phyloP scores from a whole-genome alignment of 2,888 invertebrate species.

The Andrena flavipes region DNA sequence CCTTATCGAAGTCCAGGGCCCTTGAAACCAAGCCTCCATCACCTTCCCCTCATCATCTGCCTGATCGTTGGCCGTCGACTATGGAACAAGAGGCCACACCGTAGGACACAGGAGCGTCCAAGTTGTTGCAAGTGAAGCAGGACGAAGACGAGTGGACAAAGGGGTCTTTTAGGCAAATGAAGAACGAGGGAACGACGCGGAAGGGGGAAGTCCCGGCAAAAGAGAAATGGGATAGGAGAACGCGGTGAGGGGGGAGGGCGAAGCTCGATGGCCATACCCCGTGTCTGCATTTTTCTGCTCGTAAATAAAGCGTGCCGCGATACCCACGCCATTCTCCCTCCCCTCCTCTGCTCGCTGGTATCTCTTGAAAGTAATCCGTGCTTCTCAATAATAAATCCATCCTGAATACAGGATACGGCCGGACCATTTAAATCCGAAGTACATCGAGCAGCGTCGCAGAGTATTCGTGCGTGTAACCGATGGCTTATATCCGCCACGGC shows the following conservation, averaged over 20 bases:
- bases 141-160: constrained; percentile 74
- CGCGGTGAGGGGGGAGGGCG: constrained; percentile 27
- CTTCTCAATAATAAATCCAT: constrained; percentile 79
- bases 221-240: constrained; percentile 73
- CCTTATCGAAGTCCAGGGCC: not conserved
- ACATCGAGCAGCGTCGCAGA: constrained; percentile 50
- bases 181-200: constrained; percentile 70
- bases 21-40: not conserved
- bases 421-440: constrained; percentile 59
- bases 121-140: constrained; percentile 65
- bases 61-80: not conserved
- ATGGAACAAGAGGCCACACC: not conserved
- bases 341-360: constrained; percentile 13
- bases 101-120: constrained; percentile 17
- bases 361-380: constrained; percentile 73
- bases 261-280: constrained; percentile 61
- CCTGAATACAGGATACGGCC: constrained; percentile 59
- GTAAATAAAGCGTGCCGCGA: constrained; percentile 69
- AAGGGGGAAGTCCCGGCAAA: constrained; percentile 63
- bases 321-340: constrained; percentile 28
- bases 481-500: constrained; percentile 45
- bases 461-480: constrained; percentile 59
- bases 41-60: not conserved
- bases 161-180: constrained; percentile 75
- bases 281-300: constrained; percentile 70